Conservation (phyloP, 2,888 invertebrate species). For the Magallana nippona region DNA sequence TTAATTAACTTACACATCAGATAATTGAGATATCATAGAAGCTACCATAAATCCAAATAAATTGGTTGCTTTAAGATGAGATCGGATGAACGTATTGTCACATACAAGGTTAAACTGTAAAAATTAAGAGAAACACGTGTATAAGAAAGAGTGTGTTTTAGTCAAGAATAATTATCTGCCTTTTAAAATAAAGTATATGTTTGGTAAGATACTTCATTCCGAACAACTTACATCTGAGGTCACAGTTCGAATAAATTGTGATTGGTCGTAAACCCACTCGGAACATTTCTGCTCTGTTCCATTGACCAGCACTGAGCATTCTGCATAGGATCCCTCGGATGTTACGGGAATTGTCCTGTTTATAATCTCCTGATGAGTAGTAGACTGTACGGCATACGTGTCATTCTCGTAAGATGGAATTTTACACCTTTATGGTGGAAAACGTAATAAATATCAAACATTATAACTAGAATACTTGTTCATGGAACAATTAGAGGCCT, state of each 20-base stretch:
- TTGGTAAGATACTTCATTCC: no score
- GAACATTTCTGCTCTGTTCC: neutral
- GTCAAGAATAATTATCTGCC: no score
- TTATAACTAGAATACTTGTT: no score
- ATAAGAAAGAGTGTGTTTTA: no score
- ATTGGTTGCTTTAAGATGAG: neutral
- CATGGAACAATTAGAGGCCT: no score
- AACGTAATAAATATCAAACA: no score
- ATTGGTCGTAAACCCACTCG: neutral
- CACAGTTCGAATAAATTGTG: neutral
- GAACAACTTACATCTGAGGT: conserved; percentile 9
- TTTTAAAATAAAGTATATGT: no score
- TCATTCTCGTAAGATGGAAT: conserved; percentile 9
- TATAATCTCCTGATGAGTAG: neutral
- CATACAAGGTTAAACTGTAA: neutral
- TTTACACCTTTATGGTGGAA: no score
- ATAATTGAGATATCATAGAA: neutral
- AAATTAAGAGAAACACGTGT: no score
- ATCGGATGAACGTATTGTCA: neutral
- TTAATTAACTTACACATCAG: neutral
- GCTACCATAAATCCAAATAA: conserved; percentile 7
- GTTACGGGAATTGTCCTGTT: neutral
- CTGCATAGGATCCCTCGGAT: neutral
- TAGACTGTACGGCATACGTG: neutral
- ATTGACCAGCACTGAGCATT: neutral